Evolutionary conservation across 2,113 vertebrate genomes (phyloP).

Genomic region (Heterotilapia buettikoferi): DNA sequence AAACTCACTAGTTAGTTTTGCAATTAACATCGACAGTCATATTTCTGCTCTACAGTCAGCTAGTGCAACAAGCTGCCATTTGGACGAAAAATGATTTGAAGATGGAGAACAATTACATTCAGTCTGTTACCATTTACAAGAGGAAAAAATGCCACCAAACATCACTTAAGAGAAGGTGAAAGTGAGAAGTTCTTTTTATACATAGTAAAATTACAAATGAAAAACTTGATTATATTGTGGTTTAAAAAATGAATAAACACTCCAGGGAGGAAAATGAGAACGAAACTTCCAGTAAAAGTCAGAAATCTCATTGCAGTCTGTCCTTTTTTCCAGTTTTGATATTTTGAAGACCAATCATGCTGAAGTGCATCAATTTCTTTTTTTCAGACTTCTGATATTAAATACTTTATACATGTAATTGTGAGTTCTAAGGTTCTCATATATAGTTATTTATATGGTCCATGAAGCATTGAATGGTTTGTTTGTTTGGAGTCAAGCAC

Average conservation of each 20-base stretch:
- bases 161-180: not conserved
- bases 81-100: fast-evolving
- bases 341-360: not conserved
- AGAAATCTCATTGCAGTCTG: not conserved
- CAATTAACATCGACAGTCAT: not conserved
- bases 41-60: not conserved
- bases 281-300: not conserved
- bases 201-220: not conserved
- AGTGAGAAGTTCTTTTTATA: not conserved
- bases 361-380: not conserved
- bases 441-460: not conserved
- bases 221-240: not conserved
- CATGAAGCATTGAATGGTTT: not conserved
- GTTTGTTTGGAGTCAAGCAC: not conserved
- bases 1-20: not conserved
- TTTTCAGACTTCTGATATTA: not conserved
- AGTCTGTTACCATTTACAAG: not conserved
- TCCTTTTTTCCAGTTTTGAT: not conserved
- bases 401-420: not conserved
- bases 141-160: not conserved
- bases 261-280: slow-evolving; percentile 3
- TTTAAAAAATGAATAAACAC: not conserved
- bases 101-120: not conserved
- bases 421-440: not conserved
- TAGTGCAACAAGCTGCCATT: not conserved